Conservation (phyloP, 2,797 vertebrate genomes). For the Meriones psammophilus region DNA sequence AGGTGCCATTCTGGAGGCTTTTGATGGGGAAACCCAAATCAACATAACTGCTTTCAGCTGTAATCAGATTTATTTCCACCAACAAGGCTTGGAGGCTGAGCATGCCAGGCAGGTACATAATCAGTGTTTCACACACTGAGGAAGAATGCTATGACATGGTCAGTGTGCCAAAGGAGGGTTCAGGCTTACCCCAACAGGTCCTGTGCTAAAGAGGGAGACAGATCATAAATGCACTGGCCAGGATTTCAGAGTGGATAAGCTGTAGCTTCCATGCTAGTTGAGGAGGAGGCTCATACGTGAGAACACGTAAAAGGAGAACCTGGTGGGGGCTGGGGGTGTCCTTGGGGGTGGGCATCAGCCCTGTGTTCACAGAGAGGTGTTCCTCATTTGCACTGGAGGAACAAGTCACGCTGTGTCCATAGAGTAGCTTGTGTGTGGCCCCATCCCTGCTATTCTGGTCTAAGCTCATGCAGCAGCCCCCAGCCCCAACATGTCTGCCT, state of each 20-base stretch:
- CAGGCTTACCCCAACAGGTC: neutral
- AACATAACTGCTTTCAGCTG: neutral
- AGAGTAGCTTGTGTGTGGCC: accelerated
- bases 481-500: accelerated
- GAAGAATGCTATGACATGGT: neutral
- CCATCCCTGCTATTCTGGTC: accelerated
- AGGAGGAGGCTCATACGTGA: neutral
- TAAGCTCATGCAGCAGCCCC: accelerated
- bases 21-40: neutral
- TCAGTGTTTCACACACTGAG: accelerated
- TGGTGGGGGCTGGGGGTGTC: accelerated
- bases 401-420: accelerated
- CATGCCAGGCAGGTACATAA: accelerated
- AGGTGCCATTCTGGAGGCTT: neutral
- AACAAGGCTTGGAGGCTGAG: neutral
- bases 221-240: accelerated
- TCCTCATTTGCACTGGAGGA: too few relatives aligned
- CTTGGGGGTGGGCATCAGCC: neutral
- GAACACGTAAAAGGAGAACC: neutral
- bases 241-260: neutral
- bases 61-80: neutral
- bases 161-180: too few relatives aligned
- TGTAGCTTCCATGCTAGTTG: accelerated
- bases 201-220: neutral
- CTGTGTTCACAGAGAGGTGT: neutral